Evolutionary conservation across 37 sponge, comb jelly and placozoan genomes (phyloP).

Genomic region (Halichondria panicea): DNA sequence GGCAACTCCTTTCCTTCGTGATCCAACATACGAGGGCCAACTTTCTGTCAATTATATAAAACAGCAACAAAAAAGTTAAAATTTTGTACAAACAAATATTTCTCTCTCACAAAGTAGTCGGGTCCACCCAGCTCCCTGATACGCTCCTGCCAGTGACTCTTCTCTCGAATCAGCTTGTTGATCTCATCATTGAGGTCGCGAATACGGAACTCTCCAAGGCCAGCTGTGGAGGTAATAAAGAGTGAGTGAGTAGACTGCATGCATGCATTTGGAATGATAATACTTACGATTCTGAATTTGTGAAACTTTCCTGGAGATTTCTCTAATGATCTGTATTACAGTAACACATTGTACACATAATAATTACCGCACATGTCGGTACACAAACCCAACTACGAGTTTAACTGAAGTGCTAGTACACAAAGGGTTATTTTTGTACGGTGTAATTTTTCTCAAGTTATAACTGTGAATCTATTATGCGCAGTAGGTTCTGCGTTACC

Average conservation of each 20-base stretch:
- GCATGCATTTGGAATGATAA: not conserved
- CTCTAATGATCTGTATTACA: slow-evolving; percentile 67
- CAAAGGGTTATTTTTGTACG: not conserved
- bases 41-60: slow-evolving; percentile 27
- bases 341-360: too few relatives aligned
- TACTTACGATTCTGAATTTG: slow-evolving; percentile 93
- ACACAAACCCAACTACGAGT: too few relatives aligned
- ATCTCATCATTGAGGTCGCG: slow-evolving; percentile 97
- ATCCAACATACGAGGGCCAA: slow-evolving; percentile 93
- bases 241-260: not conserved
- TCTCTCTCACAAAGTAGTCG: slow-evolving; percentile 65
- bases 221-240: slow-evolving; percentile 50
- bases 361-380: too few relatives aligned
- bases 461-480: too few relatives aligned
- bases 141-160: slow-evolving; percentile 96
- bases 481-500: too few relatives aligned
- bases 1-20: slow-evolving; percentile 96
- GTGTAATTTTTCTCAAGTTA: not conserved
- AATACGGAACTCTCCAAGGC: slow-evolving; percentile 94
- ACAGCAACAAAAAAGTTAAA: not conserved
- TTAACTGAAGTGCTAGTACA: too few relatives aligned
- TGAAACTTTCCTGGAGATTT: slow-evolving; percentile 91
- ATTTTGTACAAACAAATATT: not conserved
- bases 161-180: slow-evolving; percentile 94
- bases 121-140: slow-evolving; percentile 93